phyloP scores from a whole-genome alignment of 2,888 invertebrate species.

The Helicoverpa assulta region DNA sequence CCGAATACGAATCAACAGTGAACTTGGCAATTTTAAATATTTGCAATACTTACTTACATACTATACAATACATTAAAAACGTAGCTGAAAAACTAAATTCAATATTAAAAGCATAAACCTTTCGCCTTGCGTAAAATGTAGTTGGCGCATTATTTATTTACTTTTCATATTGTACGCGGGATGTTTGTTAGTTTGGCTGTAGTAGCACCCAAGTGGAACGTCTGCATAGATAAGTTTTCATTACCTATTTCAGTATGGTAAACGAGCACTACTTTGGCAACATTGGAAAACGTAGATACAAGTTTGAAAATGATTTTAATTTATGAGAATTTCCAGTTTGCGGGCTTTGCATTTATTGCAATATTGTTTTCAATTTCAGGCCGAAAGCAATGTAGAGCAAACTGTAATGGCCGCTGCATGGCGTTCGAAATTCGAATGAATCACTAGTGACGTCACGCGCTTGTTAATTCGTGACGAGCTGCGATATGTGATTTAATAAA shows the following conservation, averaged over 20 bases:
- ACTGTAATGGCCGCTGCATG: slow-evolving; percentile 33
- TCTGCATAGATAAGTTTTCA: slow-evolving; percentile 52
- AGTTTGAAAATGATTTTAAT: slow-evolving; percentile 6
- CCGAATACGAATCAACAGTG: slow-evolving; percentile 39
- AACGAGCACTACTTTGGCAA: not conserved
- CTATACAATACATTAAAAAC: too few species aligned
- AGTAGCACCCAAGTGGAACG: slow-evolving; percentile 26
- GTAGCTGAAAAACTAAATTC: not conserved
- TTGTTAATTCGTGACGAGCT: slow-evolving; percentile 61
- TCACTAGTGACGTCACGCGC: slow-evolving; percentile 68
- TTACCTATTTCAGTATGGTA: slow-evolving; percentile 25
- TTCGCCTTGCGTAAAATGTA: slow-evolving; percentile 5
- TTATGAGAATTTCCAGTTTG: not conserved
- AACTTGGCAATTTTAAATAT: slow-evolving; percentile 21
- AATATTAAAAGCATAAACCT: slow-evolving; percentile 8
- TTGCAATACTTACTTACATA: not conserved
- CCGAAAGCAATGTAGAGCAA: slow-evolving; percentile 18
- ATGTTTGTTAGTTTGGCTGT: slow-evolving; percentile 8
- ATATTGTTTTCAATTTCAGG: slow-evolving; percentile 22
- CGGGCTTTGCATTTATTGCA: not conserved
- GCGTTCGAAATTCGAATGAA: slow-evolving; percentile 58
- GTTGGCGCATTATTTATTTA: not conserved
- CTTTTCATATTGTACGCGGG: slow-evolving; percentile 6
- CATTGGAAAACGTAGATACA: not conserved
- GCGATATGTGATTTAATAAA: slow-evolving; percentile 67